Conservation (phyloP, 1,140 invertebrate genomes). For the Tetragnatha versicolor region DNA sequence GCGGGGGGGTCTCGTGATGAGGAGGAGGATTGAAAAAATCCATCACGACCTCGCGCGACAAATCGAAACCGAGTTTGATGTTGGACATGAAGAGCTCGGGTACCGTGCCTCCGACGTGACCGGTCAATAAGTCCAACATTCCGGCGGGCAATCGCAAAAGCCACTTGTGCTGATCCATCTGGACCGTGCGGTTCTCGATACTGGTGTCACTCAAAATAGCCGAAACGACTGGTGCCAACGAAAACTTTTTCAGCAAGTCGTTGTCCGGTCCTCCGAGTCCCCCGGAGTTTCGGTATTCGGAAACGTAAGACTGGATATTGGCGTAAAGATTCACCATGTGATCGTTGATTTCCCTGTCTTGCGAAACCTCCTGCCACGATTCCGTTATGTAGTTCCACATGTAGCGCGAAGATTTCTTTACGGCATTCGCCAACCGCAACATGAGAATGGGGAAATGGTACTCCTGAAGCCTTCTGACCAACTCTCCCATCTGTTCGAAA, state of each 20-base stretch:
- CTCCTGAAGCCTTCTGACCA: background rate
- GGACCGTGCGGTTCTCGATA: background rate
- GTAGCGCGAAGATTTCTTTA: background rate
- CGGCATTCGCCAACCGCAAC: background rate
- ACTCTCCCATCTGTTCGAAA: background rate
- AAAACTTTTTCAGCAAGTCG: background rate
- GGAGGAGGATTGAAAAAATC: background rate
- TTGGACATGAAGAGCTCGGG: conserved; percentile 17
- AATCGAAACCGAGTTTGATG: background rate
- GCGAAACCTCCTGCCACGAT: conserved; percentile 12
- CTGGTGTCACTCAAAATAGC: background rate
- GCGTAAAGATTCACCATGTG: background rate
- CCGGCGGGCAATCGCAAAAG: background rate
- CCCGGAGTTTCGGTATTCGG: background rate
- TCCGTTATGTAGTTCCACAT: conserved; percentile 19
- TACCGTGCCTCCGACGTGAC: conserved; percentile 17
- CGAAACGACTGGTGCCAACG: background rate
- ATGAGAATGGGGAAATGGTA: background rate
- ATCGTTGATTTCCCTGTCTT: background rate
- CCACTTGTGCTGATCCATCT: conserved; percentile 38
- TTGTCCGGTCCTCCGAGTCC: background rate
- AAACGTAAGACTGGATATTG: background rate
- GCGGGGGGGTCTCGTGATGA: background rate
- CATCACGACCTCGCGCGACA: background rate
- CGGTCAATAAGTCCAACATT: conserved; percentile 7